Evolutionary conservation across 2,797 vertebrate species (phyloP).

Genomic region (Mormyrops boulengeri): DNA sequence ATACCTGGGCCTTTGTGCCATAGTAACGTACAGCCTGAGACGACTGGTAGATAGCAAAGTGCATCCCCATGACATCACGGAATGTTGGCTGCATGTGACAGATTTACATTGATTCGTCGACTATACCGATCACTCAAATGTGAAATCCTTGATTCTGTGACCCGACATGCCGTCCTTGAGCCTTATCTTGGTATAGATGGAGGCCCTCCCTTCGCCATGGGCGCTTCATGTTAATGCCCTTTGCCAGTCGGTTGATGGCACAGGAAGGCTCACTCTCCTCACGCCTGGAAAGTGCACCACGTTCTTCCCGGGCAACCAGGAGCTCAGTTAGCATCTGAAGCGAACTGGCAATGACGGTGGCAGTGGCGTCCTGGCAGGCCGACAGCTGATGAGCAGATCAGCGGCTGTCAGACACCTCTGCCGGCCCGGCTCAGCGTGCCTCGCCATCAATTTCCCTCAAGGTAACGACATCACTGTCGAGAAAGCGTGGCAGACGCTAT

Average conservation of each 20-base stretch:
- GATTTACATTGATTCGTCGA: constrained; percentile 5
- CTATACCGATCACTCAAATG: constrained; percentile 5
- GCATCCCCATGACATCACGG: constrained; percentile 42
- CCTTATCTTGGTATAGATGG: neutral
- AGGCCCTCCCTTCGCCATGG: neutral
- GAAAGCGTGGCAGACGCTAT: neutral
- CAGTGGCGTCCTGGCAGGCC: neutral
- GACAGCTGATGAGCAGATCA: constrained; percentile 20
- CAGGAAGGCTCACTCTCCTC: neutral
- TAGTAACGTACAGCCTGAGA: constrained; percentile 44
- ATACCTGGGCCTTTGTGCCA: neutral
- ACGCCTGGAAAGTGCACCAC: neutral
- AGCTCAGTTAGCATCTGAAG: constrained; percentile 8
- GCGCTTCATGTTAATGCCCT: neutral
- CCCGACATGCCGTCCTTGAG: neutral
- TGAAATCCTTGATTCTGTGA: neutral
- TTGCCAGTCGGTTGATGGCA: constrained; percentile 7
- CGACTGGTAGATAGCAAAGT: constrained; percentile 47
- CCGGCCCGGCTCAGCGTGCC: constrained; percentile 14
- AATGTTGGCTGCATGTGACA: neutral
- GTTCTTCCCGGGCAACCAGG: neutral
- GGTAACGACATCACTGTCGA: constrained; percentile 25
- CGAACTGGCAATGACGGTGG: neutral
- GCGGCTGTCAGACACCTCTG: constrained; percentile 21
- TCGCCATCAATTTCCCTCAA: constrained; percentile 27